These are phyloP conservation scores for Esox niger DNA, from an alignment of 2,113 vertebrate species.

Conservation along the genomic window DNA sequence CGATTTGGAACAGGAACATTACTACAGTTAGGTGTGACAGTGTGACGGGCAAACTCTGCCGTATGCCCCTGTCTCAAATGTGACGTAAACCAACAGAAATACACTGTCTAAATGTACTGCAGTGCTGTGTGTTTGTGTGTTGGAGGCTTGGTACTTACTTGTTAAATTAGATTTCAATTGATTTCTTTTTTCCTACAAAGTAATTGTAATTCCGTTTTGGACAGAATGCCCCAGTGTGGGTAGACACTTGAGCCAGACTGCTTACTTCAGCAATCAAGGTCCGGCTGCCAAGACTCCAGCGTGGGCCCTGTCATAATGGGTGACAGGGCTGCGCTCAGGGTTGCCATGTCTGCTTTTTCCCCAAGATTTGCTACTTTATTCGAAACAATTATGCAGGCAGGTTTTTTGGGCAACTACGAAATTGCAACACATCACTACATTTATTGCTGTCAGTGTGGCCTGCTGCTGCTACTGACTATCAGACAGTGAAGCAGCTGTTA, in stretches of 20 bases:
- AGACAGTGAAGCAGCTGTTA: too few relatives aligned
- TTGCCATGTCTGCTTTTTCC: too few relatives aligned
- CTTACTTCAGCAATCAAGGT: too few relatives aligned
- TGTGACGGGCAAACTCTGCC: background rate
- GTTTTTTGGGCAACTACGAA: too few relatives aligned
- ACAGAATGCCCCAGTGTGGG: background rate
- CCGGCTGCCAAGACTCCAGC: too few relatives aligned
- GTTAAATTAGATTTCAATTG: background rate
- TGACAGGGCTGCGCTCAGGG: too few relatives aligned
- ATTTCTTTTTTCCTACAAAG: background rate
- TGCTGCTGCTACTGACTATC: too few relatives aligned
- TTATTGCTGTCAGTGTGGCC: too few relatives aligned
- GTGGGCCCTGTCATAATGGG: background rate
- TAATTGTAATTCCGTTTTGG: background rate
- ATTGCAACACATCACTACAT: too few relatives aligned
- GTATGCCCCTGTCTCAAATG: background rate
- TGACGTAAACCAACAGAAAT: background rate
- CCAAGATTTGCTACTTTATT: too few relatives aligned
- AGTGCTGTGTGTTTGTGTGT: background rate
- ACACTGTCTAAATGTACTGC: background rate
- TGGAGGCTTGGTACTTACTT: background rate
- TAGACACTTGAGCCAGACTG: too few relatives aligned
- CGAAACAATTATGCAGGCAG: too few relatives aligned
- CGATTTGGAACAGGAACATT: conserved; percentile 15
- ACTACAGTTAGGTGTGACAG: conserved; percentile 2